Evolutionary conservation across 2,113 vertebrate genomes (phyloP).

Genomic region (Hoplias malabaricus): DNA sequence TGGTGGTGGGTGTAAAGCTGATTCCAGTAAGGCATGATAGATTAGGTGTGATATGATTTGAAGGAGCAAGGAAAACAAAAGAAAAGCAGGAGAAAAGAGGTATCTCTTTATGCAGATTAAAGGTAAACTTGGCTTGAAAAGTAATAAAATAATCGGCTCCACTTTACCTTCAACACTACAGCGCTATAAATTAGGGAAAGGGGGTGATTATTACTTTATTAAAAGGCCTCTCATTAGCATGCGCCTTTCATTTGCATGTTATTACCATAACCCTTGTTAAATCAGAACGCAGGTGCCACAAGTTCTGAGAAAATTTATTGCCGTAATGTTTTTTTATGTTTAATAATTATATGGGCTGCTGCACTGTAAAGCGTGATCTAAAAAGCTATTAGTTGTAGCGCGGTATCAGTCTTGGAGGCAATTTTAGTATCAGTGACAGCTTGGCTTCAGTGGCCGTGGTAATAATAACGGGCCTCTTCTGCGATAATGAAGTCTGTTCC

Average conservation of each 20-base stretch:
- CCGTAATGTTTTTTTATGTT: background rate
- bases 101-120: background rate
- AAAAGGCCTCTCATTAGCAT: background rate
- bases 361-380: conserved; percentile 19
- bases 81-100: background rate
- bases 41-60: background rate
- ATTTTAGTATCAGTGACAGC: conserved; percentile 9
- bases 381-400: background rate
- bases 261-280: conserved; percentile 13
- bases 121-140: background rate
- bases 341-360: conserved; percentile 23
- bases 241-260: background rate
- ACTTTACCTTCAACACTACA: background rate
- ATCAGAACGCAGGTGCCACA: background rate
- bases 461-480: conserved; percentile 43
- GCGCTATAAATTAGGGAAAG: background rate
- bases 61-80: background rate
- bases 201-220: background rate
- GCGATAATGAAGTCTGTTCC: conserved; percentile 46
- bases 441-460: conserved; percentile 19
- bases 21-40: background rate
- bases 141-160: background rate
- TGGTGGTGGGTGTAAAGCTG: background rate
- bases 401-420: background rate
- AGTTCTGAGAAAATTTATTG: background rate